Evolutionary conservation across 2,113 vertebrate genomes (phyloP), one percentile per base, ranked within the genome.

Genomic region (Lagenorhynchus albirostris): DNA sequence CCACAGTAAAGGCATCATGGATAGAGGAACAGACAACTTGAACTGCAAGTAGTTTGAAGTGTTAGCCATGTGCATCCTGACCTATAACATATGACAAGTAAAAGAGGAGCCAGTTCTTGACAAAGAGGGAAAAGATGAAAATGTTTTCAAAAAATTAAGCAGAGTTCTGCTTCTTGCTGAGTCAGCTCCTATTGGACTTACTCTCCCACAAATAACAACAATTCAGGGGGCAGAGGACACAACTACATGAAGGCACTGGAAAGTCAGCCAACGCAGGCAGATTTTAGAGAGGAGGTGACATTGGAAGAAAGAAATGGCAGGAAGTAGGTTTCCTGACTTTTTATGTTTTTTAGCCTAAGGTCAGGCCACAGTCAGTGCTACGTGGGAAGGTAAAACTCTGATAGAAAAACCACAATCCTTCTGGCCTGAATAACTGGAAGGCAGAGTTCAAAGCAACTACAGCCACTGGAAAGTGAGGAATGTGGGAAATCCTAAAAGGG

Each of bases 1-100:
- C 38, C 25, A 3, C 29, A 29, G 4, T 1, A 31, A 65, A 76
- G 53, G 14, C 44, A 2, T 26, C 6, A 0, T 0, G 21, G 23
- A 12, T 6, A 2, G 1, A 65, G 18, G 31, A 50, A n/a, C 6
- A 15, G 73, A 55, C 33, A 6, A 12, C 31, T 20, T 10, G 18
- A 33, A 53, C 2, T 21, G 9, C 53, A 33, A 5, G 50, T 1
- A 1, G n/a, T 12, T 18, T 38, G 6, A 86, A 6, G 44, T 4
- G 38, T 26, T 4, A 11, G 20, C 2, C n/a, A 25, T 3, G 31
- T 1, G 6, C 10, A 18, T 9, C 62, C 58, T 20, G 38, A 67
- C 62, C 83, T 4, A 14, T 5, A 58, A 68, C n/a, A 11, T 0
- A 4, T 0, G 26, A 68, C 60, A 79, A 44, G 33, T 5, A 9